Evolutionary conservation across 2,888 invertebrate species (phyloP).

Genomic region (Pachliopta kotzebuea): DNA sequence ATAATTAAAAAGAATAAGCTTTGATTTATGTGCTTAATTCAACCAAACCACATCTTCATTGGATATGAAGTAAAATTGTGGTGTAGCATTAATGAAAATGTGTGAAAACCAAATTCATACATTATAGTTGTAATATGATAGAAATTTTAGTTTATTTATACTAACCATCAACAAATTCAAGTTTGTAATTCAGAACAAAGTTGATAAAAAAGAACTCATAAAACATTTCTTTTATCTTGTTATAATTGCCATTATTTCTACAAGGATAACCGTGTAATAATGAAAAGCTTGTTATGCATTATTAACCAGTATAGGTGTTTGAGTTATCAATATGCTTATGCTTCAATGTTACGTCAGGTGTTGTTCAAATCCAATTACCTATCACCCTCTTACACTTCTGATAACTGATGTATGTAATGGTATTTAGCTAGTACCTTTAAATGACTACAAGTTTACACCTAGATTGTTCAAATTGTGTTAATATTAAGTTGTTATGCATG

Average conservation of each 20-base stretch:
- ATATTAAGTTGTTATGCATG: not conserved
- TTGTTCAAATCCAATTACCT: constrained; percentile 6
- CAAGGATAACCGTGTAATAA: not conserved
- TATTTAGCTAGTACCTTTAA: not conserved
- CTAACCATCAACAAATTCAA: too few species aligned
- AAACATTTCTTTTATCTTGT: not conserved
- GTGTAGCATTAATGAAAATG: too few species aligned
- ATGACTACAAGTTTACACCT: not conserved
- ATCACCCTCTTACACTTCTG: not conserved
- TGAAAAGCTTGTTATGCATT: not conserved
- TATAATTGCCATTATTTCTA: not conserved
- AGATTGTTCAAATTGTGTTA: not conserved
- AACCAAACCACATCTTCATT: too few species aligned
- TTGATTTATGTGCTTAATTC: too few species aligned
- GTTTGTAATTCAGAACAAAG: too few species aligned
- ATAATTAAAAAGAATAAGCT: too few species aligned
- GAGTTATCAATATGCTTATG: not conserved
- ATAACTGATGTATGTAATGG: too few species aligned
- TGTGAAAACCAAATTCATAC: too few species aligned
- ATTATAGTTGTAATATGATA: too few species aligned
- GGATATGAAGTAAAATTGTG: too few species aligned
- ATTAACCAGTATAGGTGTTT: not conserved
- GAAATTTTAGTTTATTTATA: too few species aligned
- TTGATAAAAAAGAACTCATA: not conserved
- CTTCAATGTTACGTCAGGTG: not conserved